Percentiles rank a stretch among this genome's conserved stretches.
Evolutionary conservation across 2,888 invertebrate genomes (phyloP).

Genomic region (Agrotis puta): DNA sequence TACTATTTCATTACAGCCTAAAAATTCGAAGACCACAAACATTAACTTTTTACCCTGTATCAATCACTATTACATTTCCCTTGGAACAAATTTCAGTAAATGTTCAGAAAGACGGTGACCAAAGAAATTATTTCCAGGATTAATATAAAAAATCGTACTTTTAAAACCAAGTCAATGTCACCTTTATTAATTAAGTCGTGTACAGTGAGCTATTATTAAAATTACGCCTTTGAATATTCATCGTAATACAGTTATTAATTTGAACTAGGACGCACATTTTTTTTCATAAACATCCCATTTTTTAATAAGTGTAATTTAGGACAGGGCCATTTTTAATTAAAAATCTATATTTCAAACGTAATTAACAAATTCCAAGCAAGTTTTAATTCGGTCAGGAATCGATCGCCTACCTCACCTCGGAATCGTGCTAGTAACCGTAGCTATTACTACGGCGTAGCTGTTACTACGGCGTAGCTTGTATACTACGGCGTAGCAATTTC

Average conservation of each 20-base stretch:
- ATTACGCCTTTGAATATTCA: slow-evolving; percentile 7
- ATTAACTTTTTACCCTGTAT: not conserved
- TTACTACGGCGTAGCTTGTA: slow-evolving; percentile 31
- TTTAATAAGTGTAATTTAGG: not conserved
- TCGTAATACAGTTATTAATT: not conserved
- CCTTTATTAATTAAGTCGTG: not conserved
- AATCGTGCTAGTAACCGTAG: slow-evolving; percentile 37
- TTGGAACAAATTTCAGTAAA: not conserved
- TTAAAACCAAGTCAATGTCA: not conserved
- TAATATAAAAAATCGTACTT: not conserved
- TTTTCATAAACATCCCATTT: not conserved
- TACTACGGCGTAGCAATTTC: slow-evolving; percentile 42
- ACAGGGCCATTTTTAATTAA: not conserved
- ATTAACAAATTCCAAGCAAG: not conserved
- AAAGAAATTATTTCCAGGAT: not conserved
- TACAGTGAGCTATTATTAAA: not conserved
- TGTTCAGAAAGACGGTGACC: not conserved
- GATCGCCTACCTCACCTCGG: slow-evolving; percentile 19
- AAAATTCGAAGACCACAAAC: not conserved
- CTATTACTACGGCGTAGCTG: slow-evolving; percentile 36
- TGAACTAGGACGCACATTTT: not conserved
- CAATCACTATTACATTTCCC: not conserved
- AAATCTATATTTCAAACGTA: not conserved
- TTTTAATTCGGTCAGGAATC: slow-evolving; percentile 29
- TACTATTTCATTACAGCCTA: too few species aligned